Evolutionary conservation across 1,140 invertebrate genomes (phyloP), one percentile per base, ranked within the genome.

Genomic region (Asbolus verrucosus): DNA sequence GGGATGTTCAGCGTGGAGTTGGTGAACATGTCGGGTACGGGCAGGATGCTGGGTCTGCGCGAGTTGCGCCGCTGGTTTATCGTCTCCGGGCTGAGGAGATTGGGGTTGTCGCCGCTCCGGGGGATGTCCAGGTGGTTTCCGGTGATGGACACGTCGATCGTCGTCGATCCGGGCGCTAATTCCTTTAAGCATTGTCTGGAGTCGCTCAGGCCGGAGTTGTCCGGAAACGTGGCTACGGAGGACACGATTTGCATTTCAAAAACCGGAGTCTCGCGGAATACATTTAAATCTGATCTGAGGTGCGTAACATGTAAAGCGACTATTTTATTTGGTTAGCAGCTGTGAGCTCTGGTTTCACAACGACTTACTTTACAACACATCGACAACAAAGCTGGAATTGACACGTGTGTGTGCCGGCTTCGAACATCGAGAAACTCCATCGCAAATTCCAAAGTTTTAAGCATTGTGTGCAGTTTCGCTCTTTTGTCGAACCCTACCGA

Each of bases 11-110:
- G 84, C 14, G 87, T 90, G 27, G 88, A 91, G 65, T 89, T 91
- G 3, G 91, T 93, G 72, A 94, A 87, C 90, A 94, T 94, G 78
- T 95, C 94, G 0, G 93, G 93, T 1, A 95, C 94, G 9, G 94
- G 93, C 38, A 95, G 81, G 65, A 95, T 95, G 67, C 92, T 94
- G 0, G 93, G 93, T 68, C 93, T 82, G 74, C 94, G 84, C 74
- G 91, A 94, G n/a, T 92, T 91, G 87, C 91, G 84, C 67, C 90
- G 84, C 79, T 91, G 90, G 77, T 87, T 91, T 36, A 92, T 84
- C 74, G 88, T 86, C 80, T 93, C 92, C 8, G 92, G 92, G 80
- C 91, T 93, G 13, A 94, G 85, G 65, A 93, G 85, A 83, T 94
- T 93, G 1, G 89, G 88, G 83, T 92, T 92, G n/a, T 91, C 87